Evolutionary conservation across 2,888 invertebrate species (phyloP).

Genomic region (Hypolimnas misippus): DNA sequence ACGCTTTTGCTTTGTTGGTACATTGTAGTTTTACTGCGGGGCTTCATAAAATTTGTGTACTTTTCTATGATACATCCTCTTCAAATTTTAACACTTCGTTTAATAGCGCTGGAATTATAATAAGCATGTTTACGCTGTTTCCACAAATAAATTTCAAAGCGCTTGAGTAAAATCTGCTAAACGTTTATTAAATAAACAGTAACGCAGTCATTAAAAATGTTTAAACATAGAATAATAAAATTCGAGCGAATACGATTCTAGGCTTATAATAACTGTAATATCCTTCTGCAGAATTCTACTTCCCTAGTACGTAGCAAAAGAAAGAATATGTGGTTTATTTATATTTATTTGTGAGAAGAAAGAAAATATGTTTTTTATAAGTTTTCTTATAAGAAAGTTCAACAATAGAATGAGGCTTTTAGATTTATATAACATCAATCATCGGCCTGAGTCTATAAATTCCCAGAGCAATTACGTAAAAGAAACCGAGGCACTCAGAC

Average conservation of each 20-base stretch:
- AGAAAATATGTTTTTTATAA: conserved; percentile 3
- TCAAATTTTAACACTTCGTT: conserved; percentile 33
- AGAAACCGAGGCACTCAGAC: conserved; percentile 43
- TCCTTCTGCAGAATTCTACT: not conserved
- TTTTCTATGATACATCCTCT: conserved; percentile 33
- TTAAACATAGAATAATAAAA: not conserved
- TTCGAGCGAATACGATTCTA: not conserved
- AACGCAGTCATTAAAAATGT: not conserved
- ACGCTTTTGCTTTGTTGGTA: conserved; percentile 54
- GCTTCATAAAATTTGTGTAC: conserved; percentile 36
- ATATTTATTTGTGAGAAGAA: too few species aligned
- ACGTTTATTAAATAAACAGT: not conserved
- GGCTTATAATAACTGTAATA: not conserved
- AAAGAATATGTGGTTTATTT: not conserved
- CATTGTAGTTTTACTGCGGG: conserved; percentile 38
- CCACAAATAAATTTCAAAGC: conserved; percentile 10
- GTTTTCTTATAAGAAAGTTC: conserved; percentile 6
- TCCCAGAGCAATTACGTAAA: conserved; percentile 53
- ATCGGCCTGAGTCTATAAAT: conserved; percentile 50
- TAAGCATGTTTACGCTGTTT: conserved; percentile 22
- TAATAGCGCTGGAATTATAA: conserved; percentile 29
- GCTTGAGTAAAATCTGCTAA: conserved; percentile 1
- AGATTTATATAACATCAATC: conserved; percentile 28
- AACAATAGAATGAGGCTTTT: conserved; percentile 5
- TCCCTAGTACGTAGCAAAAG: not conserved